Evolutionary conservation across 2,888 invertebrate genomes (phyloP).

Genomic region (Ophion slaviceki): DNA sequence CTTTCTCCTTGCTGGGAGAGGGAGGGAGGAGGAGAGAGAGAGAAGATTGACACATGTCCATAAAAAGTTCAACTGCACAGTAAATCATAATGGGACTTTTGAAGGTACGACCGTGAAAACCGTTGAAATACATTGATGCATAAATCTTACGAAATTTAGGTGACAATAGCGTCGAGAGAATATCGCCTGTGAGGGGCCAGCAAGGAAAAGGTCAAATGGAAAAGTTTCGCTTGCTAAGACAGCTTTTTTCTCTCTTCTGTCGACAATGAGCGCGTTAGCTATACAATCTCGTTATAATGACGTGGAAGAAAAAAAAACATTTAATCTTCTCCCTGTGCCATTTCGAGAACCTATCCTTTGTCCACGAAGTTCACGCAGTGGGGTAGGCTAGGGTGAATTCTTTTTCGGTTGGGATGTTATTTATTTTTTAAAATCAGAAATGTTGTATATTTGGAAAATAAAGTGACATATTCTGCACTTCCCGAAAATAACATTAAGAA

Average conservation of each 20-base stretch:
- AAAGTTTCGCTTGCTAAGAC: constrained; percentile 20
- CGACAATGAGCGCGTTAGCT: neutral
- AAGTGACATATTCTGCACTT: too few relatives aligned
- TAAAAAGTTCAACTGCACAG: constrained; percentile 15
- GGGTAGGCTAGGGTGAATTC: too few relatives aligned
- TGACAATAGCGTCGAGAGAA: constrained; percentile 35
- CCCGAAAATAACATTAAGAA: too few relatives aligned
- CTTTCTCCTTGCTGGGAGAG: too few relatives aligned
- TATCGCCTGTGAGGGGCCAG: constrained; percentile 29
- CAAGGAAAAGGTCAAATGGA: constrained; percentile 49
- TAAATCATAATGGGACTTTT: constrained; percentile 13
- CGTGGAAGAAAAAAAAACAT: neutral
- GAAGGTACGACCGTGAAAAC: neutral
- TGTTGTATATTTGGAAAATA: too few relatives aligned
- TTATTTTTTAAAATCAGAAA: too few relatives aligned
- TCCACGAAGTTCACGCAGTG: too few relatives aligned
- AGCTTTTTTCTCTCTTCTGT: neutral
- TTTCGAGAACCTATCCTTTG: too few relatives aligned
- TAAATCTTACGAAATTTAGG: constrained; percentile 19
- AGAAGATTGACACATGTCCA: neutral
- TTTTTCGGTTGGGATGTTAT: too few relatives aligned
- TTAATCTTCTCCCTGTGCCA: too few relatives aligned
- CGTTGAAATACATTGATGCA: constrained; percentile 1
- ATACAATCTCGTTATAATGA: neutral
- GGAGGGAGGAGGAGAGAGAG: neutral